phyloP scores from a whole-genome alignment of 1,140 invertebrate genomes.

The Limonius californicus region DNA sequence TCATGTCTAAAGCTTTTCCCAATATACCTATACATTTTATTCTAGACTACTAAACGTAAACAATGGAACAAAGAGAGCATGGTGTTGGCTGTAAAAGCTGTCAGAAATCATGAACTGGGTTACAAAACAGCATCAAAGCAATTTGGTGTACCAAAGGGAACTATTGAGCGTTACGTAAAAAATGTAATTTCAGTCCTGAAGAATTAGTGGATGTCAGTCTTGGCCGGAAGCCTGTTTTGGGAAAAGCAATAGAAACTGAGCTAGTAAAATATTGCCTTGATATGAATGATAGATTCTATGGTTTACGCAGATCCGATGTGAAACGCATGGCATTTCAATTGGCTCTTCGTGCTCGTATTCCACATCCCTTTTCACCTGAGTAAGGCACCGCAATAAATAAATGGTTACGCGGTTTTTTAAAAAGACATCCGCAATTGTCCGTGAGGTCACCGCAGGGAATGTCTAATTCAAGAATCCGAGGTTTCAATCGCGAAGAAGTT shows the following conservation, averaged over 20 bases:
- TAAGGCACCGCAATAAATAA: neutral
- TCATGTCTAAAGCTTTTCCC: too few species aligned
- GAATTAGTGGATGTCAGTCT: neutral
- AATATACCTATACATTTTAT: too few species aligned
- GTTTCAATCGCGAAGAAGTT: neutral
- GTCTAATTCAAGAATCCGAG: neutral
- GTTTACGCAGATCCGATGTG: neutral
- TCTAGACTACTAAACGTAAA: neutral
- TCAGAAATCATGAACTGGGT: neutral
- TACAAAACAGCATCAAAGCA: neutral
- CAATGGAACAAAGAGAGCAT: neutral
- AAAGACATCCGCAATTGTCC: neutral
- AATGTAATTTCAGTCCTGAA: neutral
- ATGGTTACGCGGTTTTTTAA: neutral
- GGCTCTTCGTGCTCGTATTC: neutral
- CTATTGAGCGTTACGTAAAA: neutral
- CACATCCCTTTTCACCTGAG: neutral
- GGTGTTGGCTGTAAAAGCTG: neutral
- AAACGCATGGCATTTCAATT: neutral
- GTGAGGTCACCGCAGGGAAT: neutral
- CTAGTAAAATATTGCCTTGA: neutral
- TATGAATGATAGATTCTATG: neutral
- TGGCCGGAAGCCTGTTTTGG: neutral
- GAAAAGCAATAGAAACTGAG: neutral
- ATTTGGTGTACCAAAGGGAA: neutral